Evolutionary conservation across 2,888 invertebrate species (phyloP).

Genomic region (Chrysodeixis includens): DNA sequence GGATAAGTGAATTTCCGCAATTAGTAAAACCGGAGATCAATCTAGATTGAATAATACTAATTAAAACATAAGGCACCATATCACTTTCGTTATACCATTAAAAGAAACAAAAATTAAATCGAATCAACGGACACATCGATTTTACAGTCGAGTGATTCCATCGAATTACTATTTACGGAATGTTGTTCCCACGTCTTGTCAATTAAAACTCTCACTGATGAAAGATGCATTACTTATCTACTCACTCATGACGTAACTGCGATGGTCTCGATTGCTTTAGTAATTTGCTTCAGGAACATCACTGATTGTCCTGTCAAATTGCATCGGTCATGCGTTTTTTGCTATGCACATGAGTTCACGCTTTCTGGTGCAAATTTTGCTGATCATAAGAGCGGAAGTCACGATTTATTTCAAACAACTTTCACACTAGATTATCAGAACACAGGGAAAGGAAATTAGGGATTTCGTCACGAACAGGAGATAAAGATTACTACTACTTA

Average conservation of each 20-base stretch:
- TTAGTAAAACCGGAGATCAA: neutral
- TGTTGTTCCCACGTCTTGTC: conserved; percentile 41
- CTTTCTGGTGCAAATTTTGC: conserved; percentile 40
- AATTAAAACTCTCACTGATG: conserved; percentile 47
- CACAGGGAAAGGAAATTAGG: conserved; percentile 36
- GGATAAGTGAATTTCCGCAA: neutral
- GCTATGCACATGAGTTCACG: conserved; percentile 40
- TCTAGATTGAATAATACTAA: neutral
- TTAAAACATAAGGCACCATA: conserved; percentile 13
- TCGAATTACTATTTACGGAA: conserved; percentile 30
- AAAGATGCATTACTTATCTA: conserved; percentile 29
- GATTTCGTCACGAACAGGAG: conserved; percentile 64
- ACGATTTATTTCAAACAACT: conserved; percentile 57
- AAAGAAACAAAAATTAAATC: conserved; percentile 39
- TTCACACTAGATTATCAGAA: conserved; percentile 61
- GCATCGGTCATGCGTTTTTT: conserved; percentile 50
- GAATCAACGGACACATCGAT: conserved; percentile 38
- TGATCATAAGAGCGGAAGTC: conserved; percentile 57
- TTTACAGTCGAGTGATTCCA: conserved; percentile 42
- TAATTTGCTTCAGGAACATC: conserved; percentile 20
- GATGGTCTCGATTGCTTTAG: conserved; percentile 14
- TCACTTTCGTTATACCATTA: conserved; percentile 46
- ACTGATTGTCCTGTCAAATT: conserved; percentile 45
- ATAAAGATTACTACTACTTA: conserved; percentile 64
- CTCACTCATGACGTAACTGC: conserved; percentile 23